Percentiles rank a stretch among this genome's conserved stretches.
Conservation (phyloP, 2,888 invertebrate genomes). For the Aphrophora alni region DNA sequence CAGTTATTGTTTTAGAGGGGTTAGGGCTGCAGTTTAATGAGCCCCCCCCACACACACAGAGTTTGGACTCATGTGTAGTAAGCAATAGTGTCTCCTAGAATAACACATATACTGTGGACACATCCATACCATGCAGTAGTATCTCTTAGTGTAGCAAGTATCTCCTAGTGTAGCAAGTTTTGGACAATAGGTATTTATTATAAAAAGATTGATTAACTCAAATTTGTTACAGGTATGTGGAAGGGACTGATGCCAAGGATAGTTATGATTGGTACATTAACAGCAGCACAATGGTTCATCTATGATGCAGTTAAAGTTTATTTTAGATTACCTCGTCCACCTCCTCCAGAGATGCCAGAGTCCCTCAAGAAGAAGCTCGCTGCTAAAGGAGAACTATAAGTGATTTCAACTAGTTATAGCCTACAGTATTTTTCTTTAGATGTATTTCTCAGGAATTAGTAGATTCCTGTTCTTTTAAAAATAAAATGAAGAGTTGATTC, state of each 20-base stretch:
- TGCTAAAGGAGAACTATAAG: conserved; percentile 45
- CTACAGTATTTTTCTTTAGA: not conserved
- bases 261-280: conserved; percentile 96
- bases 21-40: too few species aligned
- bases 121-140: too few species aligned
- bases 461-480: not conserved
- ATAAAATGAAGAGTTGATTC: not conserved
- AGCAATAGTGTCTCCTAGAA: too few species aligned
- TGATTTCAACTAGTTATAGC: not conserved
- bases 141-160: too few species aligned
- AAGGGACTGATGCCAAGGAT: conserved; percentile 91
- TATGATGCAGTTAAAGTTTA: conserved; percentile 93
- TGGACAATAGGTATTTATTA: too few species aligned
- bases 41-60: too few species aligned
- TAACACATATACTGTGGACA: too few species aligned
- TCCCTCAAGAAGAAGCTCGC: conserved; percentile 76
- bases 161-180: too few species aligned
- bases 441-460: not conserved
- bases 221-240: conserved; percentile 73
- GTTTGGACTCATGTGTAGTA: too few species aligned
- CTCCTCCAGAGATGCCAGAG: conserved; percentile 96
- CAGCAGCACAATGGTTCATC: conserved; percentile 96
- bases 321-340: conserved; percentile 89
- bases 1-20: too few species aligned
- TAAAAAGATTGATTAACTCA: too few species aligned